Base-by-base conservation (phyloP, 2,888 invertebrate species). In the Drosophila pegasa region DNA sequence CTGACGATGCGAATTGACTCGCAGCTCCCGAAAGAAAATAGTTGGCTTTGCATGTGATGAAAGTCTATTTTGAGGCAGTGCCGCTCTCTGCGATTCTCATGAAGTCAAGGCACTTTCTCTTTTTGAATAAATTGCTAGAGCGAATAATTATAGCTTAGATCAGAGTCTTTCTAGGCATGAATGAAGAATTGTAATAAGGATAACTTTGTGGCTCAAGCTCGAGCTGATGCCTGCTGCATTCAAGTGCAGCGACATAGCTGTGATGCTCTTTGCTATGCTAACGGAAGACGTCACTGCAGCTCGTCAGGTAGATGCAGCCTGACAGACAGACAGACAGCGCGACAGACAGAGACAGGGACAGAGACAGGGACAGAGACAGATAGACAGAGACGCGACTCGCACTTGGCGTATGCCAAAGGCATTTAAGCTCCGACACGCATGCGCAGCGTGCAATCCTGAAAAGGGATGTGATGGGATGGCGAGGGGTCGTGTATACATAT, bases 371-470 rank as follows among this genome's bases (percentile, higher is more conserved):
- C 6, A 22, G 35, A 57, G 18, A 25, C 29, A 47, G 62, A 40
- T 22, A 61, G 65, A 56, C 29, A 52, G 52, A 31, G 41, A 47
- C 51, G 43, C 55, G 43, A 56, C 65, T 67, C 79, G 83, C 75
- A 80, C 74, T 83, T 86, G 83, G 86, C 83, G 83, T 80, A 80
- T 83, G 83, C 84, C 78, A 78, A 78, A 75, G 75, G 78, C 78
- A 78, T 83, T 83, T 86, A 77, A 79, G 78, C 72, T 82, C 75
- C 67, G 66, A 55, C 73, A 71, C 78, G 76, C 78, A 78, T 78
- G 78, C 83, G 78, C 78, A 78, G 69, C 62, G 51, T 62, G 56
- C 70, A 72, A 72, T 64, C 72, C 64, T 72, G 52, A 57, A 56
- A 72, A 72, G 70, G 70, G 72, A 71, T 69, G 71, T 16, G 64